Conservation (phyloP, 2,113 vertebrate species). For the Crotalus helleri region DNA sequence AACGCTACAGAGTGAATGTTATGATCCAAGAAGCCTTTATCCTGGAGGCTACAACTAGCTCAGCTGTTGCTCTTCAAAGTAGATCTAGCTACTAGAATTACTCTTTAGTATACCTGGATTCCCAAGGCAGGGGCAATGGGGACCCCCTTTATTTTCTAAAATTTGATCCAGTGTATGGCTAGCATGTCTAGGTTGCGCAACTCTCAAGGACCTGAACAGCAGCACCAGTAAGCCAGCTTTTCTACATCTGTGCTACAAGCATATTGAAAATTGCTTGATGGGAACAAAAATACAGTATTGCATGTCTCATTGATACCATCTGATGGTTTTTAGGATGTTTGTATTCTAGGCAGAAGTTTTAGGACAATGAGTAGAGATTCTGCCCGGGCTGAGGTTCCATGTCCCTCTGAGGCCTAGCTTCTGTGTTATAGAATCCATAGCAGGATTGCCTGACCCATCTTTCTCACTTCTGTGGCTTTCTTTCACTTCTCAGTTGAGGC, state of each 20-base stretch:
- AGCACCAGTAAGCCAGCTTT: not conserved
- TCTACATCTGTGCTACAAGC: not conserved
- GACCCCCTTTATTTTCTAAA: not conserved
- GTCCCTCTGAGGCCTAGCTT: not conserved
- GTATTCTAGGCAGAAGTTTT: not conserved
- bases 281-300: not conserved
- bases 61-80: not conserved
- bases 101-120: not conserved
- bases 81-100: not conserved
- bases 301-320: not conserved
- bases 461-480: not conserved
- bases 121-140: not conserved
- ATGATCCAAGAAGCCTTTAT: not conserved
- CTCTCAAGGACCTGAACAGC: not conserved
- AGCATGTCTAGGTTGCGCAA: not conserved
- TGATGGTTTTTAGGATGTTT: not conserved
- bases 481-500: not conserved
- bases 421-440: not conserved
- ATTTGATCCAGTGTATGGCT: not conserved
- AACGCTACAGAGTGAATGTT: not conserved
- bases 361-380: not conserved
- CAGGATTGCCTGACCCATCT: not conserved
- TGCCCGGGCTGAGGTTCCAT: not conserved
- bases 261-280: not conserved
- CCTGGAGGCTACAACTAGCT: not conserved